Evolutionary conservation across 37 sponge, comb jelly and placozoan genomes (phyloP).

Genomic region (Bolinopsis microptera): DNA sequence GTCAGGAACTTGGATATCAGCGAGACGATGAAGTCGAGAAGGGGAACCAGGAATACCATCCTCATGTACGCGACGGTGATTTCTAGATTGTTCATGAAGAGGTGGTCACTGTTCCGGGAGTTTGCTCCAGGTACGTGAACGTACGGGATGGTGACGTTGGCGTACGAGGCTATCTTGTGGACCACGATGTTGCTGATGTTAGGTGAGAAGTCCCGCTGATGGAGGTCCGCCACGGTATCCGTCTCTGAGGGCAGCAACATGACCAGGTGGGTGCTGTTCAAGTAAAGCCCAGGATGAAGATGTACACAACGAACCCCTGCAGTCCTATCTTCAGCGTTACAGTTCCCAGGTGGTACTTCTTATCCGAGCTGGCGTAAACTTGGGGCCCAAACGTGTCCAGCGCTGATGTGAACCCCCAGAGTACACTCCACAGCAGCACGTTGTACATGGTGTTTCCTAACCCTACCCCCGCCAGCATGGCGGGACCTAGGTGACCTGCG

Average conservation of each 20-base stretch:
- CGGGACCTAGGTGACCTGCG: neutral
- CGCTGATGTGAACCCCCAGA: conserved; percentile 53
- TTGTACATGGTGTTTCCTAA: conserved; percentile 59
- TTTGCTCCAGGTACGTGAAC: neutral
- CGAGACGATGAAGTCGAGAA: conserved; percentile 21
- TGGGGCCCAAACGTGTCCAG: conserved; percentile 56
- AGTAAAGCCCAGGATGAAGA: conserved; percentile 43
- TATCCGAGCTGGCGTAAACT: neutral
- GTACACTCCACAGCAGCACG: conserved; percentile 27
- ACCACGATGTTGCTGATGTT: neutral
- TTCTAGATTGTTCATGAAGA: neutral
- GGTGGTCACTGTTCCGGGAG: neutral
- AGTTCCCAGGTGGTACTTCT: neutral
- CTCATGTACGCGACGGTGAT: conserved; percentile 33
- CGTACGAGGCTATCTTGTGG: neutral
- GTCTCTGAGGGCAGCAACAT: neutral
- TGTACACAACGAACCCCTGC: conserved; percentile 28
- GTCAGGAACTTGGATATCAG: neutral
- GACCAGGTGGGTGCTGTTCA: conserved; percentile 42
- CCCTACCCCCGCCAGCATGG: conserved; percentile 53
- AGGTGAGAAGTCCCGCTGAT: neutral
- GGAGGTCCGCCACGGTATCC: neutral
- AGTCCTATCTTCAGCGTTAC: conserved; percentile 48
- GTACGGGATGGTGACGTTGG: neutral
- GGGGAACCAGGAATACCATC: conserved; percentile 12